Evolutionary conservation across 2,888 invertebrate genomes (phyloP), one percentile per base, ranked within the genome.

Genomic region (Eupithecia exiguata): DNA sequence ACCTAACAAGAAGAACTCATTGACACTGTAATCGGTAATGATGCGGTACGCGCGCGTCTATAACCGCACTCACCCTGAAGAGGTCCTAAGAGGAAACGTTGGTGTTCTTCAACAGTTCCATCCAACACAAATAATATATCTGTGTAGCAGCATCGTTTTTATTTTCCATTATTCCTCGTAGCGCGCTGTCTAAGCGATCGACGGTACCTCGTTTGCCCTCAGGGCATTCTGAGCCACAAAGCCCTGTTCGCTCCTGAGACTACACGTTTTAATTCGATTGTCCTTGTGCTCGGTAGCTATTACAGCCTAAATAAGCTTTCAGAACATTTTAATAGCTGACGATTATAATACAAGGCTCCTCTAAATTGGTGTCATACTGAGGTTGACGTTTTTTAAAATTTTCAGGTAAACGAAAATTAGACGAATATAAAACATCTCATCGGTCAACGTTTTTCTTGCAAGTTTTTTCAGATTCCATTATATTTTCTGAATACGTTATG

Each of bases 191-290:
- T 21, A 35, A 36, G 25, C 43, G 12, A n/a, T 12, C 46, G 70
- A 70, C 69, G 62, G 53, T 73, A 69, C 67, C 25, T 21, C 21
- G 25, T 69, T 9, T 21, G 36, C 70, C 69, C 61, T 36, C 62
- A 76, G 84, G 82, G 74, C 65, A 61, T 80, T 81, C 83, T 86
- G 84, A 85, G 75, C 70, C 65, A 69, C 86, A 86, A 86, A 86
- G 87, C 84, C 83, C 83, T 82, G 84, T 80, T 80, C 74, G 79
- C 84, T 84, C 86, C 87, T 84, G 85, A 78, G 79, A 77, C 82
- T 80, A 81, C 82, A 82, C 83, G 79, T 77, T 69, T 78, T 86
- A 85, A 86, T 79, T 78, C 71, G 40, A 81, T 86, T 84, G 78
- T 67, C 70, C 67, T 71, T 71, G 79, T 76, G 58, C 75, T 68